Evolutionary conservation across 1,140 invertebrate species (phyloP).

Genomic region (Prorops nasuta): DNA sequence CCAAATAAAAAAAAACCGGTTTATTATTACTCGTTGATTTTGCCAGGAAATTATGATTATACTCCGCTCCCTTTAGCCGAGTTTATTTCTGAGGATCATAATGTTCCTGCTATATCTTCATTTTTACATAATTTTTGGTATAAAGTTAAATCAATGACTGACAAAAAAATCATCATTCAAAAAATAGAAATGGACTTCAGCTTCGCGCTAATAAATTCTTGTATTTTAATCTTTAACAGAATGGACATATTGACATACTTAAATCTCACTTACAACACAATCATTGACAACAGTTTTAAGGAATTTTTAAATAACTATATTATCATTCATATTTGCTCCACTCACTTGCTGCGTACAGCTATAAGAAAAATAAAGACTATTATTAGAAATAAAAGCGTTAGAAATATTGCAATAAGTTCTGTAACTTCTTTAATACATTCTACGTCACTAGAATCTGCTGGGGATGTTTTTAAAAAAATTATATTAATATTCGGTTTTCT

Average conservation of each 20-base stretch:
- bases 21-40: not conserved
- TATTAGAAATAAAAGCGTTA: not conserved
- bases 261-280: not conserved
- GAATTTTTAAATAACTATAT: not conserved
- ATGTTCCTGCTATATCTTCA: not conserved
- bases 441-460: not conserved
- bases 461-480: too few species aligned
- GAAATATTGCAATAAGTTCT: not conserved
- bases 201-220: not conserved
- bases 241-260: not conserved
- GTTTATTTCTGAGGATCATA: not conserved
- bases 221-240: not conserved
- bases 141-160: not conserved
- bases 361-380: not conserved
- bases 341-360: not conserved
- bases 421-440: not conserved
- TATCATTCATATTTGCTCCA: not conserved
- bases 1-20: not conserved
- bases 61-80: not conserved
- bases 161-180: not conserved
- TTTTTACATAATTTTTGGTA: not conserved
- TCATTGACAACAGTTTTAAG: not conserved
- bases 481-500: too few species aligned
- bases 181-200: slow-evolving; percentile 7
- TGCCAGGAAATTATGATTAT: not conserved